Evolutionary conservation across 2,113 vertebrate genomes (phyloP).

Genomic region (Thamnaconus septentrionalis): DNA sequence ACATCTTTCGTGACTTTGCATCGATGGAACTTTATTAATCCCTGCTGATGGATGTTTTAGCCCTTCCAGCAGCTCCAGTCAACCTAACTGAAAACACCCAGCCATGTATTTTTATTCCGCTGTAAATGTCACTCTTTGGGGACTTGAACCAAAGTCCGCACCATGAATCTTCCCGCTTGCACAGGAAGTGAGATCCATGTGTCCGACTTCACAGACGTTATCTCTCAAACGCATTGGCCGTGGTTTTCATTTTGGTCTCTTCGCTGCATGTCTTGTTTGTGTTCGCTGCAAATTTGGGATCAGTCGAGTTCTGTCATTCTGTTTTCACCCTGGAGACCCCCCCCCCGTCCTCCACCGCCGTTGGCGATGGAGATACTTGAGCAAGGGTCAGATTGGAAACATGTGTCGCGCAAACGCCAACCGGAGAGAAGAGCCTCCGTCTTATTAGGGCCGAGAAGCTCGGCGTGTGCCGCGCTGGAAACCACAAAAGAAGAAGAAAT

Average conservation of each 20-base stretch:
- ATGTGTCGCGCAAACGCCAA: constrained; percentile 52
- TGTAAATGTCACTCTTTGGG: no score
- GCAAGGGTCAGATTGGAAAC: constrained; percentile 65
- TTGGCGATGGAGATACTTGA: constrained; percentile 45
- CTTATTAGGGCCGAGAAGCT: constrained; percentile 55
- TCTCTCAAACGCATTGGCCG: no score
- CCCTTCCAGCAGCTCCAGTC: no score
- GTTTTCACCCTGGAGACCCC: constrained; percentile 30
- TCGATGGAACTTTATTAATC: no score
- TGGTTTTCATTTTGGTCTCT: constrained; percentile 13
- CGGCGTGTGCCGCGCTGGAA: constrained; percentile 57
- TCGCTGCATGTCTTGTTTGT: constrained; percentile 46
- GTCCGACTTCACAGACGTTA: no score
- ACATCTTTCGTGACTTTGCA: no score
- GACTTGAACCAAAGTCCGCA: no score
- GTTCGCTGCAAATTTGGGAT: constrained; percentile 41
- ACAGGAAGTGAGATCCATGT: no score
- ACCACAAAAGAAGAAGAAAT: constrained; percentile 59
- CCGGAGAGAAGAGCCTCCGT: constrained; percentile 56
- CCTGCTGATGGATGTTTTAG: no score
- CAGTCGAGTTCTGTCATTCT: constrained; percentile 47
- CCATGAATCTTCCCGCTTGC: no score
- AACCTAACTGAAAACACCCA: no score
- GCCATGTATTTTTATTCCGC: no score
- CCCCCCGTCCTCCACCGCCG: constrained; percentile 19